These are phyloP conservation scores for Coleophora flavipennella DNA, from an alignment of 2,888 invertebrate genomes.

Conservation along the genomic window DNA sequence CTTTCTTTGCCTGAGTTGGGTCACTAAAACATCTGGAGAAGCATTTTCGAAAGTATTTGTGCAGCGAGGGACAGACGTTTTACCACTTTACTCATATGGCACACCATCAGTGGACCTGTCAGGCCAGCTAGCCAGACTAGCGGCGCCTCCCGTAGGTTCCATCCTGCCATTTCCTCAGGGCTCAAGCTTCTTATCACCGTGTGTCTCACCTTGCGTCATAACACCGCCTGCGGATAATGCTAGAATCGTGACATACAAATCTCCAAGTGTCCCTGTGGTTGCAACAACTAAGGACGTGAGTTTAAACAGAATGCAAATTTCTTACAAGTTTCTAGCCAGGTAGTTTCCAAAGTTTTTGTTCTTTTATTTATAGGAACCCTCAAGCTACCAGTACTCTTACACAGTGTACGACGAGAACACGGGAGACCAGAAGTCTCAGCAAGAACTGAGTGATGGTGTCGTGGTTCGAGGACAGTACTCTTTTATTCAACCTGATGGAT, in stretches of 20 bases:
- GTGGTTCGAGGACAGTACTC: slow-evolving; percentile 68
- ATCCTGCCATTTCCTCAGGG: slow-evolving; percentile 27
- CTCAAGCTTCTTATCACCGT: slow-evolving; percentile 33
- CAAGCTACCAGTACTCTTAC: slow-evolving; percentile 62
- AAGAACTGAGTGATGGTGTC: slow-evolving; percentile 66
- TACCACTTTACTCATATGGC: slow-evolving; percentile 38
- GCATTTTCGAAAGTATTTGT: slow-evolving; percentile 52
- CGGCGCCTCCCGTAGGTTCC: slow-evolving; percentile 29
- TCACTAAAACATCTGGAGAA: slow-evolving; percentile 23
- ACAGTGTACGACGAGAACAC: slow-evolving; percentile 68
- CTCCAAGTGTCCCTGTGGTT: slow-evolving; percentile 37
- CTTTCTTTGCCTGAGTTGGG: slow-evolving; percentile 22
- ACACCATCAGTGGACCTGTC: slow-evolving; percentile 27
- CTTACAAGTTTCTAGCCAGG: not conserved
- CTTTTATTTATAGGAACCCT: slow-evolving; percentile 27
- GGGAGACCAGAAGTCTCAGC: slow-evolving; percentile 68
- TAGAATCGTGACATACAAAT: slow-evolving; percentile 37
- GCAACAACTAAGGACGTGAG: slow-evolving; percentile 39
- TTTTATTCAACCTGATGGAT: slow-evolving; percentile 69
- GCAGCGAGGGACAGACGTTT: slow-evolving; percentile 31
- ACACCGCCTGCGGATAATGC: slow-evolving; percentile 31
- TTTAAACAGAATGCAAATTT: not conserved
- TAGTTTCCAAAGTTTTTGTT: not conserved
- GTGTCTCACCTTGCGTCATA: slow-evolving; percentile 45
- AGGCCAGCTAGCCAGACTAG: slow-evolving; percentile 34